Conservation (phyloP, 1,140 invertebrate species). For the Orchesella cincta region DNA sequence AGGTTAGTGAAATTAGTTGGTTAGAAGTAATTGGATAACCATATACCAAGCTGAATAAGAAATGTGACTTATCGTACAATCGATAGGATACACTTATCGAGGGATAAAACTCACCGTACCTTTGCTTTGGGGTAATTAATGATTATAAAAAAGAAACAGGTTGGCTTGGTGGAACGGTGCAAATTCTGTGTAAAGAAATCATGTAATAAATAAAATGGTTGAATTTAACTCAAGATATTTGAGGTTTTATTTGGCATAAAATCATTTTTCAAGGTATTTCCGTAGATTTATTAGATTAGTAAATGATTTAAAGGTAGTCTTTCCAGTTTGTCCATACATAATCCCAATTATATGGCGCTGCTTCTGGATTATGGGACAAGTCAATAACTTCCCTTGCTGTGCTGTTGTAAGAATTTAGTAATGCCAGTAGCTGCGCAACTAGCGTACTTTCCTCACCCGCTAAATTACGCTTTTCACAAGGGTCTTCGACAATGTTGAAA, state of each 20-base stretch:
- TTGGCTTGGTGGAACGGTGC: background rate
- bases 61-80: background rate
- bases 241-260: background rate
- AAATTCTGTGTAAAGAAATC: too few species aligned
- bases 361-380: slow-evolving; percentile 17
- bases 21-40: too few species aligned
- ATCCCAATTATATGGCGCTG: slow-evolving; percentile 24
- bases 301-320: slow-evolving; percentile 18
- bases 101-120: too few species aligned
- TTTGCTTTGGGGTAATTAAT: too few species aligned
- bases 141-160: background rate
- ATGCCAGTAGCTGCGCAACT: slow-evolving; percentile 53
- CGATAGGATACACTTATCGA: too few species aligned
- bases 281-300: background rate
- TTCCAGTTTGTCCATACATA: slow-evolving; percentile 35
- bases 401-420: background rate
- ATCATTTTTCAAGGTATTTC: background rate
- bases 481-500: slow-evolving; percentile 76
- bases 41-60: background rate
- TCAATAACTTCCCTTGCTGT: slow-evolving; percentile 4
- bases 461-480: slow-evolving; percentile 75
- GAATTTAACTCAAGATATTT: too few species aligned
- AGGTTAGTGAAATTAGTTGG: too few species aligned
- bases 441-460: slow-evolving; percentile 65
- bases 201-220: too few species aligned